Conservation (phyloP, 35 echinoderm and acorn worm species). For the Ophioderma brevispina region DNA sequence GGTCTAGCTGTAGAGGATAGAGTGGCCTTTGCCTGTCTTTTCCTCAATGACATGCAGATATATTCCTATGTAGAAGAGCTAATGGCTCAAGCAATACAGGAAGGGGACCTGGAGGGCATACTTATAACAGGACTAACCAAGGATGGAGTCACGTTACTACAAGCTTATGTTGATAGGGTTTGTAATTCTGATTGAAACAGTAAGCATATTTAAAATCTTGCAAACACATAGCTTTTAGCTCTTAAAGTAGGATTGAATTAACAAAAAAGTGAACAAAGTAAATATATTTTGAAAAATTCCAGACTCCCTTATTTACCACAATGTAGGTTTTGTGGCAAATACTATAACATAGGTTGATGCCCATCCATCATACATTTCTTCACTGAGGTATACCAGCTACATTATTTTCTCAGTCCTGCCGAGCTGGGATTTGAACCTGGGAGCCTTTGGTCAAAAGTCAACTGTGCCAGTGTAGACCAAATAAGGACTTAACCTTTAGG, state of each 20-base stretch:
- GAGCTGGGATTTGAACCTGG: too few relatives aligned
- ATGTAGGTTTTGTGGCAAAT: too few relatives aligned
- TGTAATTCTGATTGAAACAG: too few relatives aligned
- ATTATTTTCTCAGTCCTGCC: too few relatives aligned
- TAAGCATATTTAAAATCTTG: background rate
- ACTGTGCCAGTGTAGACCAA: too few relatives aligned
- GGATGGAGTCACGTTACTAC: slow-evolving; percentile 77
- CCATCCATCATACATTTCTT: too few relatives aligned
- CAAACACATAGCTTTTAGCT: background rate
- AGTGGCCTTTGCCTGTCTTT: slow-evolving; percentile 87
- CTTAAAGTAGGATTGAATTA: background rate
- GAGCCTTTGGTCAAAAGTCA: too few relatives aligned
- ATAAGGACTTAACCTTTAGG: too few relatives aligned
- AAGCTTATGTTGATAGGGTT: slow-evolving; percentile 85
- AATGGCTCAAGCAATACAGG: slow-evolving; percentile 25
- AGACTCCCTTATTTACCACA: too few relatives aligned
- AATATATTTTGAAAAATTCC: background rate
- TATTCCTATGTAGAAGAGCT: slow-evolving; percentile 69
- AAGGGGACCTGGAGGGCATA: slow-evolving; percentile 82
- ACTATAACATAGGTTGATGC: too few relatives aligned
- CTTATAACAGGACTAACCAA: slow-evolving; percentile 80
- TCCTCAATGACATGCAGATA: slow-evolving; percentile 78
- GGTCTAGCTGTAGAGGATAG: slow-evolving; percentile 83
- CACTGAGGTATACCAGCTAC: too few relatives aligned
- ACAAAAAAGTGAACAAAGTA: background rate